Evolutionary conservation across 2,113 vertebrate species (phyloP).

Genomic region (Petrocephalus microphthalmus): DNA sequence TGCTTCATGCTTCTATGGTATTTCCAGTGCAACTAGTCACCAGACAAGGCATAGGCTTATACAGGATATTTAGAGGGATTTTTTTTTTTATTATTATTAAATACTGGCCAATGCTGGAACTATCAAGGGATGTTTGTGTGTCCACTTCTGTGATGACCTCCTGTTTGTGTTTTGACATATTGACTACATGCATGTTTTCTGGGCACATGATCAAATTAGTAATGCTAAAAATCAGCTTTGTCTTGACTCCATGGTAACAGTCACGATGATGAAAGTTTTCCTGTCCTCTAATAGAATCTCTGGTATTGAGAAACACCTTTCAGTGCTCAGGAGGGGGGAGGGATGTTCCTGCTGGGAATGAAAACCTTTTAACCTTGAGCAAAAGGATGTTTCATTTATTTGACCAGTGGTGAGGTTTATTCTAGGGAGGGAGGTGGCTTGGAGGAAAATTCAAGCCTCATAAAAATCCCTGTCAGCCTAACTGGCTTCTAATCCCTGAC

Average conservation of each 20-base stretch:
- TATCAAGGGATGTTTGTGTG: background rate
- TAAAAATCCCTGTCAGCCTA: background rate
- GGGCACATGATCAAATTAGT: background rate
- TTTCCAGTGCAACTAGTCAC: background rate
- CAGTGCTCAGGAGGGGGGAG: background rate
- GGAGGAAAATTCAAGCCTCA: background rate
- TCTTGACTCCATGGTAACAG: background rate
- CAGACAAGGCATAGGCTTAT: background rate
- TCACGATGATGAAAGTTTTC: background rate
- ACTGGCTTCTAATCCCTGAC: constrained; percentile 11
- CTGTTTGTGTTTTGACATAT: background rate
- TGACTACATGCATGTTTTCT: background rate
- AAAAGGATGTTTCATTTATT: background rate
- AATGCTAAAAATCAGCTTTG: background rate
- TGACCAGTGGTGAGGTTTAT: background rate
- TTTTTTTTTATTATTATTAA: background rate
- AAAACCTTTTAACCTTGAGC: constrained; percentile 5
- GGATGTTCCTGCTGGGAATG: background rate
- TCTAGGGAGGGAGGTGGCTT: background rate
- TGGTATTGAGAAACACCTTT: constrained; percentile 5
- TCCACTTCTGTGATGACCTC: background rate
- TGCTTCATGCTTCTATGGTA: background rate
- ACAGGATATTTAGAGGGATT: background rate
- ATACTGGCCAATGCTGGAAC: background rate
- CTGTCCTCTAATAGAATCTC: constrained; percentile 23